Evolutionary conservation across 2,888 invertebrate genomes (phyloP).

Genomic region (Catotricha subobsoleta): DNA sequence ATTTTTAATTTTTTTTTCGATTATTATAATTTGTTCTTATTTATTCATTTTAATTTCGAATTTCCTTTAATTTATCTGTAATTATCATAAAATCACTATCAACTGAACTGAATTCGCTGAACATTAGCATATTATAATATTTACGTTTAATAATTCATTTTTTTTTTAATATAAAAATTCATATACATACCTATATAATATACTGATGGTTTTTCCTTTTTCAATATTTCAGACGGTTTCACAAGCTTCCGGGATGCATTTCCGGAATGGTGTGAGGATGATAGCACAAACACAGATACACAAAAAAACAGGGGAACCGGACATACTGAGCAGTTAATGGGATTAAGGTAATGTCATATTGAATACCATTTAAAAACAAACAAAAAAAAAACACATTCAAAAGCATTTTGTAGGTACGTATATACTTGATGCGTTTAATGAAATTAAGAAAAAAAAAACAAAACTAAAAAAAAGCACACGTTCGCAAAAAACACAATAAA

Average conservation of each 20-base stretch:
- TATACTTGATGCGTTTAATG: not conserved
- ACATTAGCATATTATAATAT: not conserved
- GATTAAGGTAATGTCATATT: constrained; percentile 24
- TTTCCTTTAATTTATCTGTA: too few species aligned
- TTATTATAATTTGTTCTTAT: not conserved
- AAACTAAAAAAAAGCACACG: not conserved
- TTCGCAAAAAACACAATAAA: too few species aligned
- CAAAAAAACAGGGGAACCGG: constrained; percentile 29
- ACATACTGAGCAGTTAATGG: constrained; percentile 42
- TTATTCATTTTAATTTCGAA: too few species aligned
- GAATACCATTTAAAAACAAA: not conserved
- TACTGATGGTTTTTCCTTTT: not conserved
- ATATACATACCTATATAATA: not conserved
- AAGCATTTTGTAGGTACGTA: too few species aligned
- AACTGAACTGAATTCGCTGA: not conserved
- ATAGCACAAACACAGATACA: constrained; percentile 48
- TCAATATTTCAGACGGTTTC: constrained; percentile 79
- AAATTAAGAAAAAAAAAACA: not conserved
- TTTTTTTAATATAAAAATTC: too few species aligned
- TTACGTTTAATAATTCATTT: constrained; percentile 9
- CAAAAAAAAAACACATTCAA: not conserved
- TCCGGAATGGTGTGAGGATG: constrained; percentile 81
- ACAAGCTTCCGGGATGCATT: constrained; percentile 63
- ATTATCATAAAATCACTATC: not conserved
- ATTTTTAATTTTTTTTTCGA: not conserved